Evolutionary conservation across 2,113 vertebrate genomes (phyloP).

Genomic region (Nibea albiflora): DNA sequence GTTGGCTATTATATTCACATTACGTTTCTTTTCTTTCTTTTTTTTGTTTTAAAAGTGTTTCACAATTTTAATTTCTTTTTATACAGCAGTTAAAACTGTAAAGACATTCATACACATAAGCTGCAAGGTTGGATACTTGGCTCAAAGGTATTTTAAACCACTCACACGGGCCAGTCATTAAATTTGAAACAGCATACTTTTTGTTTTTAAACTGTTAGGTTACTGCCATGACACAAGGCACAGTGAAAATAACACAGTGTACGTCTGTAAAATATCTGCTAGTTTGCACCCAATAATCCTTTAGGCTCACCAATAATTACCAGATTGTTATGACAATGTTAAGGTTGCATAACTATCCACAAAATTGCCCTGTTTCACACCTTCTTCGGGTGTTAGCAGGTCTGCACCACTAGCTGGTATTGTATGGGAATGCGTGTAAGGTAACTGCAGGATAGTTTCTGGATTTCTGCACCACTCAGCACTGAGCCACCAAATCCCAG

Average conservation of each 20-base stretch:
- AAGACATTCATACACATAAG: background rate
- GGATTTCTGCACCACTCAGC: conserved; percentile 82
- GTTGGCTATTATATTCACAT: background rate
- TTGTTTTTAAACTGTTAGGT: conserved; percentile 5
- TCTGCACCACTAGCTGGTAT: background rate
- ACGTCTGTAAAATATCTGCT: background rate
- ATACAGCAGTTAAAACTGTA: background rate
- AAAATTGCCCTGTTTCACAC: conserved; percentile 15
- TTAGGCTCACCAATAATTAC: conserved; percentile 29
- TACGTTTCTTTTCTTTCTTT: background rate
- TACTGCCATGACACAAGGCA: background rate
- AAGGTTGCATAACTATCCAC: conserved; percentile 44
- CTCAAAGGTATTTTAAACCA: conserved; percentile 15
- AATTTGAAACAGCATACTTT: conserved; percentile 3
- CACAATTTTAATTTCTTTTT: background rate
- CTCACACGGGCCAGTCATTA: background rate
- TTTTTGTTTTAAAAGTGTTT: background rate
- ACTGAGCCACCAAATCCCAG: conserved; percentile 81
- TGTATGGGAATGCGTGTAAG: conserved; percentile 13
- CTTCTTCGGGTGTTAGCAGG: background rate
- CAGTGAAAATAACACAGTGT: conserved; percentile 13
- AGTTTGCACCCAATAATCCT: conserved; percentile 14
- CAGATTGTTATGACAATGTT: conserved; percentile 20
- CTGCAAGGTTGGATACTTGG: background rate
- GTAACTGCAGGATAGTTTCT: conserved; percentile 60